phyloP scores from a whole-genome alignment of 2,888 invertebrate species.

The Lepas anatifera region DNA sequence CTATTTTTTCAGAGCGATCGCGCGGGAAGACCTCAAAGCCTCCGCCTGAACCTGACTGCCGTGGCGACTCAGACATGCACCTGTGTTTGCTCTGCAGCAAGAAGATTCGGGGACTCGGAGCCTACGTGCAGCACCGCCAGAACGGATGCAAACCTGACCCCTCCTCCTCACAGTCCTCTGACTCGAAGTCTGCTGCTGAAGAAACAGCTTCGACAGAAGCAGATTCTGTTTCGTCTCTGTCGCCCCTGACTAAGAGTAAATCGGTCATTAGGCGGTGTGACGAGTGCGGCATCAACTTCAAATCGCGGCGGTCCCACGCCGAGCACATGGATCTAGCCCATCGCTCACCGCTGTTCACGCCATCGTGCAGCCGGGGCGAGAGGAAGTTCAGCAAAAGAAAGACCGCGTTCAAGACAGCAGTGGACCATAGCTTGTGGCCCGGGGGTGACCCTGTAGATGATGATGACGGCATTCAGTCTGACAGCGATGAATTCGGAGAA shows the following conservation, averaged over 20 bases:
- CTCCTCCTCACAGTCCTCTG: too few relatives aligned
- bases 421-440: not conserved
- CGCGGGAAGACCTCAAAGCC: too few relatives aligned
- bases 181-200: too few relatives aligned
- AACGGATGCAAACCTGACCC: too few relatives aligned
- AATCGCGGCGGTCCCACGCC: not conserved
- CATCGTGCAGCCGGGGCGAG: not conserved
- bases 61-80: constrained; percentile 62
- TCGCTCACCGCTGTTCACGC: not conserved
- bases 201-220: too few relatives aligned
- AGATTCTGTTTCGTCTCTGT: too few relatives aligned
- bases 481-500: too few relatives aligned
- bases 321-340: not conserved
- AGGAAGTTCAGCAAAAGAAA: not conserved
- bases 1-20: too few relatives aligned
- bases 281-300: not conserved
- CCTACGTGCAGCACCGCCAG: constrained; percentile 68
- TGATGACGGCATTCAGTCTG: too few relatives aligned
- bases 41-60: too few relatives aligned
- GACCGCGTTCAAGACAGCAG: not conserved
- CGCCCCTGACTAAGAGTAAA: too few relatives aligned
- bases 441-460: not conserved
- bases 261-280: not conserved
- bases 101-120: constrained; percentile 70
- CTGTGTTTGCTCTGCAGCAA: constrained; percentile 74